phyloP scores from a whole-genome alignment of 2,113 vertebrate genomes.

The Onychostoma macrolepis region DNA sequence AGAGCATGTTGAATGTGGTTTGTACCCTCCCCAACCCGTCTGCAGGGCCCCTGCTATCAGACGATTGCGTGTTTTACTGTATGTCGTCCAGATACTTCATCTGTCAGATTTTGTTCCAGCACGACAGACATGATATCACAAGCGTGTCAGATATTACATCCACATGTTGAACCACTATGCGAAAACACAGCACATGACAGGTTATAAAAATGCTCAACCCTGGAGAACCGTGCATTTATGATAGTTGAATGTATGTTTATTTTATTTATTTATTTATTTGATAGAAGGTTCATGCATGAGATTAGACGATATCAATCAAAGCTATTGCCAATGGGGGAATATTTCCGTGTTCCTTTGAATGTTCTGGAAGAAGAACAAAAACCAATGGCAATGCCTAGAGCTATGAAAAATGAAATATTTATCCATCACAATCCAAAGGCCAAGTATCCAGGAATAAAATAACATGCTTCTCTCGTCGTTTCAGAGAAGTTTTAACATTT shows the following conservation, averaged over 20 bases:
- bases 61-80: slow-evolving; percentile 47
- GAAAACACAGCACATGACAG: slow-evolving; percentile 36
- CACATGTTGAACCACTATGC: slow-evolving; percentile 33
- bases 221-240: slow-evolving; percentile 6
- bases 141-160: slow-evolving; percentile 37
- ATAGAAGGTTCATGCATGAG: slow-evolving; percentile 67
- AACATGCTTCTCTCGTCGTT: neutral
- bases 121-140: slow-evolving; percentile 43
- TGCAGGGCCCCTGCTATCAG: slow-evolving; percentile 28
- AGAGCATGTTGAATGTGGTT: slow-evolving; percentile 11
- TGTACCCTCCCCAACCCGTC: neutral
- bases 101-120: slow-evolving; percentile 48
- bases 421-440: neutral
- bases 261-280: slow-evolving; percentile 27
- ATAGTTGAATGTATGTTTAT: slow-evolving; percentile 36
- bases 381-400: neutral
- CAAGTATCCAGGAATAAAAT: slow-evolving; percentile 1
- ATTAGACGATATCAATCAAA: slow-evolving; percentile 66
- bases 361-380: slow-evolving; percentile 5
- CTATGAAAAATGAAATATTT: slow-evolving; percentile 3
- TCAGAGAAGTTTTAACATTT: slow-evolving; percentile 22
- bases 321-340: neutral
- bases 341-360: neutral
- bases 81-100: slow-evolving; percentile 53
- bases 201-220: slow-evolving; percentile 8